phyloP scores from a whole-genome alignment of 2,888 invertebrate species.

The Mythimna ferrago region DNA sequence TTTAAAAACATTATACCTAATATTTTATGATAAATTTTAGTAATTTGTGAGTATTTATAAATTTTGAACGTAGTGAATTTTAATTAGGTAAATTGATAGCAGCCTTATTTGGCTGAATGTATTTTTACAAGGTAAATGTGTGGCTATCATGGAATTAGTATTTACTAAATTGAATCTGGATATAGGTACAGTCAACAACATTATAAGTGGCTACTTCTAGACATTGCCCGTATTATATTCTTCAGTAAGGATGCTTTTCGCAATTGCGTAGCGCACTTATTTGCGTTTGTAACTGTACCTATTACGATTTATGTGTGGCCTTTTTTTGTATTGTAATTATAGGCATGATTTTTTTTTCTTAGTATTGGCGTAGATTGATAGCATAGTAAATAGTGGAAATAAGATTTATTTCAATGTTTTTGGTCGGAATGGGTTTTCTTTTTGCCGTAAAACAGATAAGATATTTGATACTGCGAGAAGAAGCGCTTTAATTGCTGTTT shows the following conservation, averaged over 20 bases:
- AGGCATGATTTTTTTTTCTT: slow-evolving; percentile 1
- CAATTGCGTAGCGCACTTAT: background rate
- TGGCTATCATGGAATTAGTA: slow-evolving; percentile 4
- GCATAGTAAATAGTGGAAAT: background rate
- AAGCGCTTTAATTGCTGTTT: too few species aligned
- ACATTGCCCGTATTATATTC: background rate
- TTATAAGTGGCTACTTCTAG: background rate
- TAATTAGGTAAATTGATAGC: slow-evolving; percentile 8
- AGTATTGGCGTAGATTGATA: slow-evolving; percentile 19
- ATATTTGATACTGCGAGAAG: too few species aligned
- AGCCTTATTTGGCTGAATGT: slow-evolving; percentile 39
- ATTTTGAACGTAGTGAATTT: slow-evolving; percentile 36
- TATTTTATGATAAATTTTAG: slow-evolving; percentile 1
- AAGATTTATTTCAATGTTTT: background rate
- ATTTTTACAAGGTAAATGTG: slow-evolving; percentile 42
- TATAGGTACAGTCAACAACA: background rate
- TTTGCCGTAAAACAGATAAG: too few species aligned
- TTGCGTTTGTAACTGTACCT: background rate
- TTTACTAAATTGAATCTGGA: slow-evolving; percentile 10
- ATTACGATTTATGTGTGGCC: background rate
- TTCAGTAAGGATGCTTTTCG: background rate
- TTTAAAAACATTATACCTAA: slow-evolving; percentile 28
- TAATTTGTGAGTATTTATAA: slow-evolving; percentile 41
- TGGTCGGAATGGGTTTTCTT: too few species aligned
- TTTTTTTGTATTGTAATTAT: slow-evolving; percentile 8